phyloP scores from a whole-genome alignment of 2,113 vertebrate species.

The Solea solea region DNA sequence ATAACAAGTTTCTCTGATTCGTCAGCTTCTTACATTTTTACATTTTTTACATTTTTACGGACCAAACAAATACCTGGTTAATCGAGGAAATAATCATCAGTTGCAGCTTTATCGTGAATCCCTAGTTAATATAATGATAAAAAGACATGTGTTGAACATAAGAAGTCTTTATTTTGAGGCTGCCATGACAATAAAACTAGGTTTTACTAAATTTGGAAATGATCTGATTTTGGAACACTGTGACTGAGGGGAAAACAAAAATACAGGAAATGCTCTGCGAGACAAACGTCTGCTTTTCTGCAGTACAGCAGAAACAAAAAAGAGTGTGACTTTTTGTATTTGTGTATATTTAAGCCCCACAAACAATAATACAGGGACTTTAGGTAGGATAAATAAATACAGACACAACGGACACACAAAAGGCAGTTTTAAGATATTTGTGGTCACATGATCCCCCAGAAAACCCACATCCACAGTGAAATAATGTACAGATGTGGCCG shows the following conservation, averaged over 20 bases:
- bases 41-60: too few relatives aligned
- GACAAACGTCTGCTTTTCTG: too few relatives aligned
- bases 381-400: background rate
- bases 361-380: background rate
- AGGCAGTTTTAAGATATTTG: background rate
- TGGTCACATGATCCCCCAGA: background rate
- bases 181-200: background rate
- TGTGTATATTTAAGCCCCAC: background rate
- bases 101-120: too few relatives aligned
- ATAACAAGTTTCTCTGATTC: too few relatives aligned
- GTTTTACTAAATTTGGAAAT: background rate
- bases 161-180: background rate
- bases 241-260: background rate
- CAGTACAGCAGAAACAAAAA: background rate
- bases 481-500: background rate
- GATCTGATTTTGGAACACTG: background rate
- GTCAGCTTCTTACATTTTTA: too few relatives aligned
- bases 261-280: background rate
- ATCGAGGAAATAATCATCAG: too few relatives aligned
- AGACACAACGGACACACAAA: conserved; percentile 22
- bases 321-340: background rate
- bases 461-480: background rate
- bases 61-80: too few relatives aligned
- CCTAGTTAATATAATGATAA: too few relatives aligned
- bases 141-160: too few relatives aligned